phyloP scores from a whole-genome alignment of 2,797 vertebrate species.

The Ciconia nigra region DNA sequence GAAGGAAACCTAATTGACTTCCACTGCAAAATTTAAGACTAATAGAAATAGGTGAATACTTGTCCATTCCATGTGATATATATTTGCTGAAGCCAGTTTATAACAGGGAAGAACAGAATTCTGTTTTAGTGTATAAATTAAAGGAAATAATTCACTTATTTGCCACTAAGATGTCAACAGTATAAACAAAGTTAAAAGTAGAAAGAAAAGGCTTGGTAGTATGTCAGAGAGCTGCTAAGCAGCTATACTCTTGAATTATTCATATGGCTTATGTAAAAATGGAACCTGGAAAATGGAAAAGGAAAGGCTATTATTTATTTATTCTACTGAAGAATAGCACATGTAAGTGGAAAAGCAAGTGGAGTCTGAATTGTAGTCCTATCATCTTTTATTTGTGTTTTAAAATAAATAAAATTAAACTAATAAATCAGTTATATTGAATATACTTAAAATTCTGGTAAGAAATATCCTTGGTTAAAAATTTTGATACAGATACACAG shows the following conservation, averaged over 20 bases:
- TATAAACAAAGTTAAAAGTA: constrained; percentile 18
- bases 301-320: constrained; percentile 49
- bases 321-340: constrained; percentile 23
- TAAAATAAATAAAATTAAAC: constrained; percentile 50
- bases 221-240: constrained; percentile 43
- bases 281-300: constrained; percentile 53
- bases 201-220: constrained; percentile 25
- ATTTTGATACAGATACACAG: not conserved
- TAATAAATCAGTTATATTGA: not conserved
- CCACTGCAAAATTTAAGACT: not conserved
- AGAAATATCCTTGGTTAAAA: constrained; percentile 25
- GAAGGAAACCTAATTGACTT: constrained; percentile 34
- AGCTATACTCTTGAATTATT: constrained; percentile 65
- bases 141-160: constrained; percentile 20
- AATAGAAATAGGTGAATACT: not conserved
- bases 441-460: not conserved
- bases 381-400: constrained; percentile 28
- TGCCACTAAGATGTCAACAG: constrained; percentile 27
- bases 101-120: not conserved
- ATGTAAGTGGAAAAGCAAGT: constrained; percentile 48
- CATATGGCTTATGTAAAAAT: constrained; percentile 46
- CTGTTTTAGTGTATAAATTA: not conserved
- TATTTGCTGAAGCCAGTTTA: not conserved
- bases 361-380: constrained; percentile 25
- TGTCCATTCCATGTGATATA: not conserved